Evolutionary conservation across 2,113 vertebrate genomes (phyloP), one percentile per base, ranked within the genome.

Genomic region (Epinephelus moara): DNA sequence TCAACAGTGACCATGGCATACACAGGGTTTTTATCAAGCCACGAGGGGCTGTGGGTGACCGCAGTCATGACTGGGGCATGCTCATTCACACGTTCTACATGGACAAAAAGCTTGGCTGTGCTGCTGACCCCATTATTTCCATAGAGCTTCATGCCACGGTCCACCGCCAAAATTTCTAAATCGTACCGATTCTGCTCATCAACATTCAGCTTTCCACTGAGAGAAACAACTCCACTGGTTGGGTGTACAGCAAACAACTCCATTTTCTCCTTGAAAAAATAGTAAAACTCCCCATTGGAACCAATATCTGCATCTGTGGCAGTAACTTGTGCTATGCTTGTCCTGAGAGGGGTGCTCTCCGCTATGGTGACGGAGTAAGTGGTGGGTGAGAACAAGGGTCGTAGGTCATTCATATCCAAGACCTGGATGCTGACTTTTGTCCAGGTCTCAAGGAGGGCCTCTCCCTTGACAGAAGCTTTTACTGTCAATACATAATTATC

Each of bases 281-380:
- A 99, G 93, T 99, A 99, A 95, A 99, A 99, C 91, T 99, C 98
- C 67, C 98, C 98, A 40, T 99, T 99, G 83, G 98, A 99, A 82
- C 98, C 98, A 14, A 98, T 97, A 82, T 99, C 98, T 0, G 98
- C 98, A 78, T 99, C 98, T 1, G 98, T 99, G n/a, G 98, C 98
- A 0, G 98, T 99, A 78, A 99, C 98, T 86, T 98, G 98, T 84
- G 98, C 98, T 57, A 99, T 98, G 64, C 98, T 99, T 92, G 98
- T 98, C 94, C 98, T 97, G 77, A 99, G 93, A 19, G 98, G 97
- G 72, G 98, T 99, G 94, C 96, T 99, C 93, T 99, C 98, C 1
- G 96, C 96, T 70, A 99, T 97, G 0, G 97, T 99, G 63, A 99
- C 97, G 0, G 98, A 99, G 89, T 99, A 99, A 0, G 98, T 99